Base-by-base conservation (phyloP, 2,797 vertebrate genomes). In the Myotis myotis region DNA sequence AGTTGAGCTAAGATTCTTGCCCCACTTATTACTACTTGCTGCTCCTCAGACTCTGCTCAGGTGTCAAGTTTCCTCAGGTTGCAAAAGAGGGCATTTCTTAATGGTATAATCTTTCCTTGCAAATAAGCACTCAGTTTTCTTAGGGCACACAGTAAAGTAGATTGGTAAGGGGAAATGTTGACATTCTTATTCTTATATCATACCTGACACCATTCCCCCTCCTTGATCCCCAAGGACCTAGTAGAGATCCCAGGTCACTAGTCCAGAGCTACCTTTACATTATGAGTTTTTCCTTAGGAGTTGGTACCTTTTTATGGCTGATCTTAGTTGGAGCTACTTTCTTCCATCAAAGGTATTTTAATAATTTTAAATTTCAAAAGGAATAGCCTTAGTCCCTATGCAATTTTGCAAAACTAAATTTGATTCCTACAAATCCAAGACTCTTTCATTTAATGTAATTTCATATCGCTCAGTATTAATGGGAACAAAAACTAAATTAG, bases 291-390 rank as follows among this genome's bases (percentile, higher is more conserved):
- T 72, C 15, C 64, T 76, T 57, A 88, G 51, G 44, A 92, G 3
- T 6, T 84, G 13, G 6, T 17, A 76, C 25, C 36, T 74, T 97
- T 47, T 72, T 47, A 25, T 28, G 70, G 51, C 20, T 93, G 20
- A 89, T 11, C 13, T 91, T 64, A 75, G 44, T 9, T 81, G 68
- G 70, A 38, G 49, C n/a, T 96, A 68, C 62, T 94, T 82, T 64
- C 13, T 95, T 25, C 44, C 41, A 78, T 68, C 57, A 94, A 87
- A 91, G 7, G 49, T 72, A 92, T 60, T 92, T 88, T 95, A 90
- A 86, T 66, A 74, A 90, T 85, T 83, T 92, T 71, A 33, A 92
- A 53, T 89, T 75, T 92, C 57, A 92, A 85, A 96, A 78, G 51
- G 6, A 79, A 84, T 90, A 23, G 62, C 30, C 22, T 87, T 84